phyloP scores from a whole-genome alignment of 1,140 invertebrate species.

The Zaprionus ghesquierei region DNA sequence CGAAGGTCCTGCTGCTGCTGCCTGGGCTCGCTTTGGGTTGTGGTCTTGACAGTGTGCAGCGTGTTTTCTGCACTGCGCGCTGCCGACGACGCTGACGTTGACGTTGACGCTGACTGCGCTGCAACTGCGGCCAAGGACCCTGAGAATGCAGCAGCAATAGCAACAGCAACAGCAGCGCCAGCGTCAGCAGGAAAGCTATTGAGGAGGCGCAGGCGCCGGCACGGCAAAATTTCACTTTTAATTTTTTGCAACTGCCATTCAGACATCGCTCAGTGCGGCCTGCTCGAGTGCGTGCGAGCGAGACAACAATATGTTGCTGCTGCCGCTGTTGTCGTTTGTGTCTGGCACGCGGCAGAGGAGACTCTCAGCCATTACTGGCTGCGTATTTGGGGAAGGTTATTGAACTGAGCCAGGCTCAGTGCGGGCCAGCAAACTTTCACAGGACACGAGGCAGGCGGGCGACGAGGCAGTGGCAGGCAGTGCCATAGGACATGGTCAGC shows the following conservation, averaged over 20 bases:
- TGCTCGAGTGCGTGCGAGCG: constrained; percentile 46
- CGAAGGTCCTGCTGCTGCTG: constrained; percentile 67
- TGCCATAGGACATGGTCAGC: constrained; percentile 57
- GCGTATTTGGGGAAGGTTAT: constrained; percentile 44
- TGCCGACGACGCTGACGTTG: neutral
- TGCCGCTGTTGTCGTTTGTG: constrained; percentile 62
- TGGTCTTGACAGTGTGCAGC: constrained; percentile 80
- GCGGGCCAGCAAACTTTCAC: constrained; percentile 33
- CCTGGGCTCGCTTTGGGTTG: constrained; percentile 56
- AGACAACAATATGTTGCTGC: constrained; percentile 50
- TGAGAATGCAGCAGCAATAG: constrained; percentile 43
- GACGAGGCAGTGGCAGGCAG: no score
- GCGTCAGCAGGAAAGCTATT: neutral
- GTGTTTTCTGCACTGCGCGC: constrained; percentile 11
- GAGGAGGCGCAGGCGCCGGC: constrained; percentile 59
- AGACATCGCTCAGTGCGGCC: constrained; percentile 9
- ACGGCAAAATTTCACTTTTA: constrained; percentile 79
- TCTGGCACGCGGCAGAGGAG: constrained; percentile 52
- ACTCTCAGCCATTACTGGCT: constrained; percentile 40
- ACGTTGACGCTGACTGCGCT: constrained; percentile 33
- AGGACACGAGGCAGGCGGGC: constrained; percentile 15
- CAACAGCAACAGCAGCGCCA: constrained; percentile 29
- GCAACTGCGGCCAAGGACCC: constrained; percentile 76
- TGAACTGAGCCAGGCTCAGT: constrained; percentile 34
- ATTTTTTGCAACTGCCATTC: constrained; percentile 74